A percentile compares a stretch with the other conserved stretches of the same genome.
These are phyloP conservation scores for Benitochromis conjunctus DNA, from an alignment of 2,113 vertebrate species.

Conservation along the genomic window DNA sequence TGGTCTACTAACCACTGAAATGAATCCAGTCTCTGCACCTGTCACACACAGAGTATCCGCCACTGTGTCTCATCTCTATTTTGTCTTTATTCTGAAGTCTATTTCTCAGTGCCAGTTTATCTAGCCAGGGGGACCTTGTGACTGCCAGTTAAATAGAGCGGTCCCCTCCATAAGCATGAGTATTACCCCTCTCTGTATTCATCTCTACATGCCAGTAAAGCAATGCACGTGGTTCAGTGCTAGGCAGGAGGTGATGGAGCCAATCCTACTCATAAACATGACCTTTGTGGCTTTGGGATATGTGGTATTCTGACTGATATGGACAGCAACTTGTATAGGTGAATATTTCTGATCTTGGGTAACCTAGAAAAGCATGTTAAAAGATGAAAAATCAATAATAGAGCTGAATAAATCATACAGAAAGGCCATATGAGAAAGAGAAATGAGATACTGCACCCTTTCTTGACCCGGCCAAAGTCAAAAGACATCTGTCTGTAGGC, in stretches of 20 bases:
- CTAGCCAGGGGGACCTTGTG: not conserved
- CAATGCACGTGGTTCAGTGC: not conserved
- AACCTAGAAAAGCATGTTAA: not conserved
- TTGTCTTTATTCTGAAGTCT: not conserved
- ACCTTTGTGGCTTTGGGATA: not conserved
- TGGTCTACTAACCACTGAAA: not conserved
- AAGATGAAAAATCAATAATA: not conserved
- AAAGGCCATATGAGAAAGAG: not conserved
- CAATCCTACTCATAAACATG: not conserved
- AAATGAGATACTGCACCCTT: conserved; percentile 80
- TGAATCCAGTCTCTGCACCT: not conserved
- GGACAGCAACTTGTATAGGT: not conserved
- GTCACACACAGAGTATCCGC: not conserved
- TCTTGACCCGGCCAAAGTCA: conserved; percentile 96
- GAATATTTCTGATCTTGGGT: not conserved
- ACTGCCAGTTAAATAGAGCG: conserved; percentile 18
- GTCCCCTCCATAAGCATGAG: conserved; percentile 5
- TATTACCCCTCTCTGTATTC: conserved; percentile 24
- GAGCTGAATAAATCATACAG: not conserved
- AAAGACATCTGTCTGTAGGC: conserved; percentile 98
- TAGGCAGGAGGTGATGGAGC: not conserved
- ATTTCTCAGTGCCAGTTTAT: not conserved
- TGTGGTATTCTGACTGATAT: not conserved
- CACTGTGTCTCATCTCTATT: not conserved
- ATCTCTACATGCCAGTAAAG: not conserved